phyloP scores from a whole-genome alignment of 2,113 vertebrate species.

The Petroica traversi region DNA sequence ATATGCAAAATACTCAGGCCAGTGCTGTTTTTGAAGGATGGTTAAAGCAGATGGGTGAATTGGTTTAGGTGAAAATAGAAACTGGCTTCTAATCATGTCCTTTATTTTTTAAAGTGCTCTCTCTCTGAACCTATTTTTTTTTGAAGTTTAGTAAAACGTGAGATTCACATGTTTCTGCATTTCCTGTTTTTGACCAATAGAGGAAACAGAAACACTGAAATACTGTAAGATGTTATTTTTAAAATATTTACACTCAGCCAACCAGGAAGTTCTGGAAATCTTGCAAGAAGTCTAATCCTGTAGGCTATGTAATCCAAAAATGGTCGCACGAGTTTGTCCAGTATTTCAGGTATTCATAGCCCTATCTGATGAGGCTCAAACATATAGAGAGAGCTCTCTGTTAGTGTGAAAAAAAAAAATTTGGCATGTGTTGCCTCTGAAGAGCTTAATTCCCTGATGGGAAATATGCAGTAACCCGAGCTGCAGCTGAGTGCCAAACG shows the following conservation, averaged over 20 bases:
- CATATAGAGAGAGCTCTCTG: neutral
- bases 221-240: conserved; percentile 70
- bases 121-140: conserved; percentile 19
- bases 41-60: neutral
- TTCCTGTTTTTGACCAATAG: conserved; percentile 71
- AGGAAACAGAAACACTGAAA: conserved; percentile 73
- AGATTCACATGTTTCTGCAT: conserved; percentile 65
- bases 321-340: neutral
- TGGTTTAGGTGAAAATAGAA: conserved; percentile 33
- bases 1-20: neutral
- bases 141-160: conserved; percentile 11
- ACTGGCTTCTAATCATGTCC: neutral
- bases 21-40: neutral
- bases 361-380: neutral
- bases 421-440: neutral
- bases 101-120: neutral
- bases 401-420: neutral
- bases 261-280: conserved; percentile 72
- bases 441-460: neutral
- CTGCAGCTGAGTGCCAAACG: neutral
- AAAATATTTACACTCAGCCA: conserved; percentile 58
- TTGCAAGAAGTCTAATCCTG: conserved; percentile 53
- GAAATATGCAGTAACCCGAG: neutral
- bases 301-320: conserved; percentile 24
- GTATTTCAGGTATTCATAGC: conserved; percentile 38